Conservation (phyloP, 1,140 invertebrate genomes). For the Zaprionus taronus region DNA sequence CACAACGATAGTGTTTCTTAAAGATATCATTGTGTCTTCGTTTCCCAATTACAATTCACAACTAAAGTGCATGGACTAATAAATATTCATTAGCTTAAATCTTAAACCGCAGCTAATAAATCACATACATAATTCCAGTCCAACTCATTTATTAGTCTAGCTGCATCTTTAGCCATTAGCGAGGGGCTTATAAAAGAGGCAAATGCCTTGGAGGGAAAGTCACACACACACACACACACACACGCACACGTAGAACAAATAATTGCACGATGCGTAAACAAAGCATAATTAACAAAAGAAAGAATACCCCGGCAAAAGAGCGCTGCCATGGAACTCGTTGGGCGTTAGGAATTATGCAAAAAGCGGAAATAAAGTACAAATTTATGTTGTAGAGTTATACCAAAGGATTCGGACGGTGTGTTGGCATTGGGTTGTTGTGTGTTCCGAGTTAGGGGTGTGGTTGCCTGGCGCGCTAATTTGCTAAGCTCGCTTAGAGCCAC, state of each 20-base stretch:
- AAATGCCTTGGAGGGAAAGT: conserved; percentile 23
- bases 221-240: conserved; percentile 4
- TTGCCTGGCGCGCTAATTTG: conserved; percentile 76
- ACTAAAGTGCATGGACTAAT: neutral
- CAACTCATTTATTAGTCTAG: conserved; percentile 10
- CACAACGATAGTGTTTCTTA: neutral
- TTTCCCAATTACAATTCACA: neutral
- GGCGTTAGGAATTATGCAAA: conserved; percentile 73
- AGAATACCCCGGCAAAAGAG: conserved; percentile 23
- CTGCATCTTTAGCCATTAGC: conserved; percentile 40
- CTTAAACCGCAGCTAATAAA: conserved; percentile 25
- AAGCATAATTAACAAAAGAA: conserved; percentile 71
- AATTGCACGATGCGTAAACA: conserved; percentile 62
- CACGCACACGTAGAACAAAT: conserved; percentile 29
- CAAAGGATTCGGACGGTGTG: conserved; percentile 29
- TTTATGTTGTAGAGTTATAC: conserved; percentile 52
- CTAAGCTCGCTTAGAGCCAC: conserved; percentile 73
- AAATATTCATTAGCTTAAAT: conserved; percentile 1
- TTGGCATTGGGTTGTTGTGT: conserved; percentile 6
- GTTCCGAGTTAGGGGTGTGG: conserved; percentile 8
- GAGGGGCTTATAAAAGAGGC: conserved; percentile 16
- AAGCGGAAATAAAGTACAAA: conserved; percentile 75
- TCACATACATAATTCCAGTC: conserved; percentile 29
- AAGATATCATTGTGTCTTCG: neutral
- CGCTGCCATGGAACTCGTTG: conserved; percentile 25